Percentiles rank a stretch among this genome's conserved stretches.
Evolutionary conservation across 2,113 vertebrate species (phyloP).

Genomic region (Electrona antarctica): DNA sequence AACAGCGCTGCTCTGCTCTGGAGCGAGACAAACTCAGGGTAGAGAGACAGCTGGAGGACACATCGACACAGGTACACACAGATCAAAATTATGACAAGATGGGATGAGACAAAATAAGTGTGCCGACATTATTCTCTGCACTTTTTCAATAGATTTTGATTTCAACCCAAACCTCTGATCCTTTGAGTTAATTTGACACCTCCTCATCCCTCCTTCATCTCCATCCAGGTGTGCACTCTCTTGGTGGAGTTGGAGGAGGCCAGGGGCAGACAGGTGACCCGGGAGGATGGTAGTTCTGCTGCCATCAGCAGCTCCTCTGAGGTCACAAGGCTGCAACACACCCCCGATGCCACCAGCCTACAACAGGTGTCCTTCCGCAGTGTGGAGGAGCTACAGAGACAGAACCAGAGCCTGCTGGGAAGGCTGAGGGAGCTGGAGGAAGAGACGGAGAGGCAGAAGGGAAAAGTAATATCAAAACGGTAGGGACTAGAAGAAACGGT

Average conservation of each 20-base stretch:
- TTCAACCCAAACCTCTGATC: neutral
- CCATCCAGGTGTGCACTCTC: constrained; percentile 84
- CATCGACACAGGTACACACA: constrained; percentile 68
- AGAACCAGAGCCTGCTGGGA: constrained; percentile 90
- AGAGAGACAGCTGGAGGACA: constrained; percentile 88
- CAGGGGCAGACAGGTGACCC: constrained; percentile 87
- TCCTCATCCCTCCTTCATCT: neutral
- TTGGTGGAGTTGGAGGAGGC: constrained; percentile 93
- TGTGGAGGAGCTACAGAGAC: constrained; percentile 91
- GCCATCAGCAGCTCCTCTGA: constrained; percentile 92
- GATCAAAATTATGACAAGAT: neutral
- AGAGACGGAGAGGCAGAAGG: constrained; percentile 84
- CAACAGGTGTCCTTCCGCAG: constrained; percentile 89
- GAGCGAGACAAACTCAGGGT: constrained; percentile 87
- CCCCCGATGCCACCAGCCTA: constrained; percentile 46
- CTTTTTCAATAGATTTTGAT: neutral
- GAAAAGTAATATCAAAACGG: constrained; percentile 84
- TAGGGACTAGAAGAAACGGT: constrained; percentile 46
- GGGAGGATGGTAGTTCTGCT: constrained; percentile 84
- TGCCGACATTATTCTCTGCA: neutral
- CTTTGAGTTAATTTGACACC: too few relatives aligned
- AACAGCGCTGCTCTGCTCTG: constrained; percentile 82
- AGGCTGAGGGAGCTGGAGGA: constrained; percentile 89
- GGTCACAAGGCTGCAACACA: constrained; percentile 63
- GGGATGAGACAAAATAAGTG: too few relatives aligned